These are phyloP conservation scores for Idris sp. DNA, from an alignment of 1,140 invertebrate genomes.

Conservation along the genomic window DNA sequence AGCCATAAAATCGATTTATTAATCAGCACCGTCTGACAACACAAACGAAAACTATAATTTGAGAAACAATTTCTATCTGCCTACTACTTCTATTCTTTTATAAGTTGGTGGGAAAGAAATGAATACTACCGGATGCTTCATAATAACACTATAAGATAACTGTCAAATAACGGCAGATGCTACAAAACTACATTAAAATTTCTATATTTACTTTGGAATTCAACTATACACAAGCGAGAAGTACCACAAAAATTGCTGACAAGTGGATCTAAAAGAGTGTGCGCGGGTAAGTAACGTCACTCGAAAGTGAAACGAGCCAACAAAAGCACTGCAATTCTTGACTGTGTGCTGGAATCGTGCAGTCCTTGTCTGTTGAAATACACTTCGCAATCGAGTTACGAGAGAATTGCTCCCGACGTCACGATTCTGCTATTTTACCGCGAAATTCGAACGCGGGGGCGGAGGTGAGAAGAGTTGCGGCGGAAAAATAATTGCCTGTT, in stretches of 20 bases:
- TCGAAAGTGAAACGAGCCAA: conserved; percentile 57
- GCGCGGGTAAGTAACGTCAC: conserved; percentile 35
- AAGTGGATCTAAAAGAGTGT: conserved; percentile 44
- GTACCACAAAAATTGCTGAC: conserved; percentile 47
- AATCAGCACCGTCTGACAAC: not conserved
- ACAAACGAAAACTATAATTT: conserved; percentile 23
- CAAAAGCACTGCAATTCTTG: conserved; percentile 52
- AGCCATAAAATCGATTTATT: conserved; percentile 17
- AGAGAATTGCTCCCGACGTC: conserved; percentile 50
- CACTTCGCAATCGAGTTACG: conserved; percentile 58
- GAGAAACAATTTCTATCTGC: conserved; percentile 11
- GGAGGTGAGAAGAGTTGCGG: conserved; percentile 23
- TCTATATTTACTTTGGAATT: conserved; percentile 46
- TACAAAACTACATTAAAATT: conserved; percentile 44
- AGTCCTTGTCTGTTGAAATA: conserved; percentile 55
- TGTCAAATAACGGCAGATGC: conserved; percentile 44
- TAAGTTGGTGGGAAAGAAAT: conserved; percentile 31
- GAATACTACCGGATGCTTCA: conserved; percentile 32
- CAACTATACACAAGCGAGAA: conserved; percentile 18
- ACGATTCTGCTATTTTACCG: conserved; percentile 53
- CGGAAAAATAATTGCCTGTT: conserved; percentile 56
- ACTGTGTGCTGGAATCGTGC: conserved; percentile 45
- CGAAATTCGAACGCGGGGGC: conserved; percentile 37
- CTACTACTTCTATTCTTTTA: not conserved
- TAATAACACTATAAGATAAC: conserved; percentile 50